Base-by-base conservation (phyloP, 2,797 vertebrate species). In the Sphenodon punctatus region DNA sequence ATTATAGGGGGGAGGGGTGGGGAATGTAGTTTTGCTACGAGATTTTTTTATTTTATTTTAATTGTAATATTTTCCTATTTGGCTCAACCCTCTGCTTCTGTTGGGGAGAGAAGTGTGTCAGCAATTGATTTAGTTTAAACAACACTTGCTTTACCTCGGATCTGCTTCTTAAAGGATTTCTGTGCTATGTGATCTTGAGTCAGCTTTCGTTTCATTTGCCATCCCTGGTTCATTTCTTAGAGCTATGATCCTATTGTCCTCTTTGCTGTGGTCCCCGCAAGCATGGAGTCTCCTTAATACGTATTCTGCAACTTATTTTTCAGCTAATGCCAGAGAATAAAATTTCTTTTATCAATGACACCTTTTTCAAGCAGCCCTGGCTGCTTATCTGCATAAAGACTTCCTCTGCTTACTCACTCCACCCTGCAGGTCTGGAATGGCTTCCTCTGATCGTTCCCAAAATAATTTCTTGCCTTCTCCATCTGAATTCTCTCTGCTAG, bases 261-360 rank as follows among this genome's bases (percentile, higher is more conserved):
- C 12, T 9, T 49, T 1, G 0, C 71, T 27, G 53, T 75, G 0
- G 2, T 75, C 89, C 86, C 75, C 67, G 80, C 10, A 55, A 58
- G 75, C 90, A 82, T 12, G 55, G 90, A 89, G 89, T 87, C 86
- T 87, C 92, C 67, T 72, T 64, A 19, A 43, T 58, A 70, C 0
- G 1, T 79, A 61, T 34, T 58, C 67, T 2, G 14, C 36, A 34
- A 2, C 43, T 78, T 76, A 78, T 86, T 53, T 86, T 89, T 89
- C 46, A 70, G 69, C 60, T 82, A 75, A 46, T 77, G 69, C 71
- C 79, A 89, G 84, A 22, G 19, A 89, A 87, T 56, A 67, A 82
- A 84, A 75, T 75, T 85, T 75, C 69, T 85, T 90, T 89, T 92
- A 87, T 75, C 53, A 73, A 71, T 88, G 82, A 87, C 92, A 89